Base-by-base conservation (phyloP, 2,888 invertebrate species). In the Baccha elongata region DNA sequence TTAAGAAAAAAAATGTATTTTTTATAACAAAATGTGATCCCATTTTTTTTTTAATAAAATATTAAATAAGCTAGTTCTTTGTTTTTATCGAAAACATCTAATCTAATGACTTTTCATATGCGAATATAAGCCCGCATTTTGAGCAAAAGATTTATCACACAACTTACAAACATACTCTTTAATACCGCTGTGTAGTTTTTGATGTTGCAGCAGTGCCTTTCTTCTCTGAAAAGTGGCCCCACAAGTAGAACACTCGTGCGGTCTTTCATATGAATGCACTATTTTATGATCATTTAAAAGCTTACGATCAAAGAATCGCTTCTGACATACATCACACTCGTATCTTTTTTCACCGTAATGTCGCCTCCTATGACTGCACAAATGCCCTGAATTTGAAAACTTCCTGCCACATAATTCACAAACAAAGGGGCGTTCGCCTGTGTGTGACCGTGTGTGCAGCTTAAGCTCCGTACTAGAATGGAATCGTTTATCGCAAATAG, bases 141-240 rank as follows among this genome's bases (percentile, higher is more conserved):
- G 89, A 29, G 89, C 89, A 83, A 89, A 89, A 40, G 90, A 89
- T 23, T 90, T 90, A 11, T 89, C 89, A 72, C 89, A 89, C 60
- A 89, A 87, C 85, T 89, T 89, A 76, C 89, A 89, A 53, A 90
- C 87, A 62, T 89, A 89, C 67, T 88, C 87, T 76, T 90, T 89
- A 13, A 89, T 86, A 29, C 87, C 88, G 50, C 89, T 89, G 60
- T 89, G 89, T 35, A 89, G 88, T 84, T 89, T 90, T 60, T 89
- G 88, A 71, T 89, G 90, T 73, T 89, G 89, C 67, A 89, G 87
- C 21, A 89, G 87, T 73, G 90, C 90, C 73, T 89, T 89, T 15
- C 87, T 86, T 1, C 90, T 88, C 81, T 89, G 90, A 52, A 89
- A 89, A n/a, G 86, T 86, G 71, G 89, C 88, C 73, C 88, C 88